These are phyloP conservation scores for Zaprionus africanus DNA, from an alignment of 1,140 invertebrate genomes.

Conservation along the genomic window DNA sequence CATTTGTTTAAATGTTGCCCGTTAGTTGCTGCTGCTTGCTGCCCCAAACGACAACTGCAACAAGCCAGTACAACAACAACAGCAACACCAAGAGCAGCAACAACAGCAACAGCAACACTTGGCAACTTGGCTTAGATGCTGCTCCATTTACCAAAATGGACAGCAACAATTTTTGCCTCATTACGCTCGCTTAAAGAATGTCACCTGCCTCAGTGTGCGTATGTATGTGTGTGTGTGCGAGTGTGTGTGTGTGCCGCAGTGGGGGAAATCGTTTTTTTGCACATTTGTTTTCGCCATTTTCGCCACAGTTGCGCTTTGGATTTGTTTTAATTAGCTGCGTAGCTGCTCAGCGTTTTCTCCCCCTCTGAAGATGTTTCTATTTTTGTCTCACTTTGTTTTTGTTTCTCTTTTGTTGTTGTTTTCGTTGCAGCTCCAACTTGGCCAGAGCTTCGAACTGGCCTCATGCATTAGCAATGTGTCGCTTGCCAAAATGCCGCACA, in stretches of 20 bases:
- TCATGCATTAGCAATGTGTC: conserved; percentile 66
- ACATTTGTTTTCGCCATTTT: conserved; percentile 16
- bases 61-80: conserved; percentile 17
- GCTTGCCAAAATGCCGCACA: conserved; percentile 64
- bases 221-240: conserved; percentile 16
- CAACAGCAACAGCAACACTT: conserved; percentile 10
- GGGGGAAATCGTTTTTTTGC: conserved; percentile 51
- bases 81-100: conserved; percentile 26
- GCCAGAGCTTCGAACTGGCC: conserved; percentile 39
- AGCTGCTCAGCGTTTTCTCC: conserved; percentile 27
- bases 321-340: conserved; percentile 68
- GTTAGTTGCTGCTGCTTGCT: conserved; percentile 52
- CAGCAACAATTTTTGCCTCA: conserved; percentile 75
- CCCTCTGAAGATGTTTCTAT: conserved; percentile 28
- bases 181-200: conserved; percentile 69
- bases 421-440: background rate
- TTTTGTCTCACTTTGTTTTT: conserved; percentile 20
- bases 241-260: background rate
- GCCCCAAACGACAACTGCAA: conserved; percentile 52
- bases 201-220: conserved; percentile 45
- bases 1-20: conserved; percentile 82
- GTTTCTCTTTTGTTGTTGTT: background rate
- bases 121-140: conserved; percentile 62
- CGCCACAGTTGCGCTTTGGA: conserved; percentile 43
- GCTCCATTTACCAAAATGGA: conserved; percentile 77